A percentile compares a stretch with the other conserved stretches of the same genome.
phyloP scores from a whole-genome alignment of 1,140 invertebrate species.

The Drosophila prosaltans region DNA sequence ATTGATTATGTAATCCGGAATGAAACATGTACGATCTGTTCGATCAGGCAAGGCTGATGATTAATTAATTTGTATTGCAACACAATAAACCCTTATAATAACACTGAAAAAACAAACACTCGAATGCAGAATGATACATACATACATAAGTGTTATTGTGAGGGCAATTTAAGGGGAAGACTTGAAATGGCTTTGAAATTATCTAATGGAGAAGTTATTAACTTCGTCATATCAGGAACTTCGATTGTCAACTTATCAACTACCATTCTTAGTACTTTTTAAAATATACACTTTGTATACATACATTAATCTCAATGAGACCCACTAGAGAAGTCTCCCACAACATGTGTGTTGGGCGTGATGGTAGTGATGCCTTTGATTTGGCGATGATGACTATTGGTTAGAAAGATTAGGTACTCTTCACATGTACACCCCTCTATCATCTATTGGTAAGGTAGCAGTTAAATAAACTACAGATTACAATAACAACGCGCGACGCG shows the following conservation, averaged over 20 bases:
- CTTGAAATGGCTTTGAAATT: not conserved
- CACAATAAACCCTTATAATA: slow-evolving; percentile 6
- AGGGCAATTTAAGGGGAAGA: not conserved
- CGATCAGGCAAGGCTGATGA: slow-evolving; percentile 18
- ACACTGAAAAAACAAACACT: slow-evolving; percentile 5
- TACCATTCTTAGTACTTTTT: not conserved
- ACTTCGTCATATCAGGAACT: not conserved
- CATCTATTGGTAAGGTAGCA: slow-evolving; percentile 31
- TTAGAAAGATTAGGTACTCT: slow-evolving; percentile 33
- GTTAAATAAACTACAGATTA: slow-evolving; percentile 29
- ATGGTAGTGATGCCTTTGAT: slow-evolving; percentile 13
- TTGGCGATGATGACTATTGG: slow-evolving; percentile 29
- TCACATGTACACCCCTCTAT: slow-evolving; percentile 10
- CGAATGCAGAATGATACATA: not conserved
- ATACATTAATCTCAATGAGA: not conserved
- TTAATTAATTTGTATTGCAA: slow-evolving; percentile 1
- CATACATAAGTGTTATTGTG: slow-evolving; percentile 7
- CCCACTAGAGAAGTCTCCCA: not conserved
- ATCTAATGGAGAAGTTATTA: not conserved
- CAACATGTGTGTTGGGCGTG: slow-evolving; percentile 48
- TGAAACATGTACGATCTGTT: not conserved
- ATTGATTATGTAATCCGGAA: slow-evolving; percentile 56
- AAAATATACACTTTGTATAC: no score
- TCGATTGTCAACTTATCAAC: slow-evolving; percentile 4
- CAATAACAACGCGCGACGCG: slow-evolving; percentile 26